phyloP scores from a whole-genome alignment of 2,113 vertebrate species.

The Nyctereutes procyonoides region DNA sequence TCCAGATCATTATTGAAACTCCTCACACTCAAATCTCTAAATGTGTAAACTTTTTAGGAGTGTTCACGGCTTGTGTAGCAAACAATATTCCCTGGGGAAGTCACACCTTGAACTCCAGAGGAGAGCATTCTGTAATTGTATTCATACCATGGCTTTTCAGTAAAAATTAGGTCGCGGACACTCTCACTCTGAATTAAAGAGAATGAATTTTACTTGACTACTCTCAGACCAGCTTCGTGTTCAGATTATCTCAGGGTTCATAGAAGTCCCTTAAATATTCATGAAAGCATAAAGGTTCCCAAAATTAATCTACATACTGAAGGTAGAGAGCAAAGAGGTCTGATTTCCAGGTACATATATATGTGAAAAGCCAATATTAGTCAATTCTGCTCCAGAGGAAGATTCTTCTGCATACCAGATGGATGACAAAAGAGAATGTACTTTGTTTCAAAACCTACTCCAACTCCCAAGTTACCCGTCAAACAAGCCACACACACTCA shows the following conservation, averaged over 20 bases:
- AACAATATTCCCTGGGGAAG: background rate
- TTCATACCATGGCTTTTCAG: background rate
- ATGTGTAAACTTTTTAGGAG: background rate
- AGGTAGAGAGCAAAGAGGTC: background rate
- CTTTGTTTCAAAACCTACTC: conserved; percentile 28
- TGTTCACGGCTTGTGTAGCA: background rate
- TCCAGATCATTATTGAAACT: background rate
- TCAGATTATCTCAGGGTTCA: background rate
- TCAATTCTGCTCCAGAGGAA: background rate
- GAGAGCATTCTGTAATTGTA: background rate
- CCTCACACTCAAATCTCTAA: background rate
- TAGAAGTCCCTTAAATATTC: conserved; percentile 50
- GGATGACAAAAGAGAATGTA: background rate
- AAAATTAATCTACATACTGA: background rate
- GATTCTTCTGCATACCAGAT: background rate
- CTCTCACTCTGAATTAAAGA: conserved; percentile 2
- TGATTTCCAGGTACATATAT: background rate
- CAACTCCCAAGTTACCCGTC: background rate
- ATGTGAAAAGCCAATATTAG: background rate
- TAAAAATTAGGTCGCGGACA: background rate
- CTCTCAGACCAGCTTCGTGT: background rate
- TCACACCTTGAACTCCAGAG: background rate
- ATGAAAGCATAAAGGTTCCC: background rate
- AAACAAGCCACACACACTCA: background rate
- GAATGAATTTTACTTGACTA: background rate